Evolutionary conservation across 2,113 vertebrate genomes (phyloP), one percentile per base, ranked within the genome.

Genomic region (Scomber japonicus): DNA sequence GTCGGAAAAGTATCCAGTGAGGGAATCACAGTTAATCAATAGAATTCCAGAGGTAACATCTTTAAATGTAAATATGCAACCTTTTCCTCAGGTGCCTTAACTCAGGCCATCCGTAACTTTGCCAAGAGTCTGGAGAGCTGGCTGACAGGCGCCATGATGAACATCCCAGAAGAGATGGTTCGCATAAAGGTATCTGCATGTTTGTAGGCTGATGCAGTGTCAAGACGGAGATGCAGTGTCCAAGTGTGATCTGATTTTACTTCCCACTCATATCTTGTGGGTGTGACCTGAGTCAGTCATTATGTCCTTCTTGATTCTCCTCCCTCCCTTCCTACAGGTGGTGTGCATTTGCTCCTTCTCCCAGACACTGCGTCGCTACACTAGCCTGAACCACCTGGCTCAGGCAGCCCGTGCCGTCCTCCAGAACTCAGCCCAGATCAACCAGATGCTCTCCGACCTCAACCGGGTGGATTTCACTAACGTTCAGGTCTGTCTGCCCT

Each of bases 71-170:
- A 66, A 65, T 48, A 0, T 30, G 11, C 16, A 14, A 27, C 5
- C 16, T n/a, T 49, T 15, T 3, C 45, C 12, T 45, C 81, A 98
- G 97, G 97, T 97, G 97, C 97, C 96, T 96, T 98, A 96, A 98
- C 97, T 89, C 97, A 98, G 95, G 97, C 97, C 63, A 97, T 98
- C 85, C 96, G 97, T 16, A 98, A 98, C 92, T 97, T 97, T 92
- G 97, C 97, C 88, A 98, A 98, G 92, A 97, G 96, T 89, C 94
- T 98, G 92, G 97, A 98, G 91, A 97, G 91, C 70, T 98, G 97
- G 97, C 88, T 98, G 82, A 96, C 96, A 8, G 96, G 95, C 0
- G 97, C 96, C 91, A 96, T 97, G 96, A 96, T 97, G 95, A 96
- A 97, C 94, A 97, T 98, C 87, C 97, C 97, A 0, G 97, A 98